Conservation (phyloP, 2,888 invertebrate genomes). For the Schrankia costaestrigalis region DNA sequence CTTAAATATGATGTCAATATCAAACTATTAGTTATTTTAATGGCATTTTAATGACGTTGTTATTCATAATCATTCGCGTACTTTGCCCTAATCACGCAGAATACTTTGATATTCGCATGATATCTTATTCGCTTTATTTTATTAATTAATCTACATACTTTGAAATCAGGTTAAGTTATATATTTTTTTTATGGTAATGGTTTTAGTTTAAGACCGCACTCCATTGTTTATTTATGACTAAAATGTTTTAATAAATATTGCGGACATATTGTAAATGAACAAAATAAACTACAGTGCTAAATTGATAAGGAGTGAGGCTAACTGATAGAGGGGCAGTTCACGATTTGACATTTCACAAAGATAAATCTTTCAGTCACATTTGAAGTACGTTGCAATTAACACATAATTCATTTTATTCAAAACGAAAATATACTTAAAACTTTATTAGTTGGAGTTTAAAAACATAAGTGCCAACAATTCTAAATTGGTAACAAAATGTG, state of each 20-base stretch:
- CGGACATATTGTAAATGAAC: constrained; percentile 5
- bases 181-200: too few relatives aligned
- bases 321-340: constrained; percentile 26
- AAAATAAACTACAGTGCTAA: constrained; percentile 15
- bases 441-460: neutral
- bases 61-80: too few relatives aligned
- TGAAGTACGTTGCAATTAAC: constrained; percentile 7
- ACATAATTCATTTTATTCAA: constrained; percentile 2
- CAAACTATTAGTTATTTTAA: too few relatives aligned
- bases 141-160: too few relatives aligned
- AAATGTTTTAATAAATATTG: neutral
- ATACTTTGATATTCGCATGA: neutral
- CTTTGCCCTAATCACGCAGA: too few relatives aligned
- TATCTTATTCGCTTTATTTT: too few relatives aligned
- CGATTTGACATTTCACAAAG: constrained; percentile 26
- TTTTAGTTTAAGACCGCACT: too few relatives aligned
- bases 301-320: constrained; percentile 19
- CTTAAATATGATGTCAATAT: too few relatives aligned
- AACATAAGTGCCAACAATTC: constrained; percentile 4
- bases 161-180: too few relatives aligned
- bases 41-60: neutral
- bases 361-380: constrained; percentile 27
- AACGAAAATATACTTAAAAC: neutral
- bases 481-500: constrained; percentile 37
- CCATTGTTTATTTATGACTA: too few relatives aligned